Evolutionary conservation across 2,797 vertebrate genomes (phyloP).

Genomic region (Cygnus olor): DNA sequence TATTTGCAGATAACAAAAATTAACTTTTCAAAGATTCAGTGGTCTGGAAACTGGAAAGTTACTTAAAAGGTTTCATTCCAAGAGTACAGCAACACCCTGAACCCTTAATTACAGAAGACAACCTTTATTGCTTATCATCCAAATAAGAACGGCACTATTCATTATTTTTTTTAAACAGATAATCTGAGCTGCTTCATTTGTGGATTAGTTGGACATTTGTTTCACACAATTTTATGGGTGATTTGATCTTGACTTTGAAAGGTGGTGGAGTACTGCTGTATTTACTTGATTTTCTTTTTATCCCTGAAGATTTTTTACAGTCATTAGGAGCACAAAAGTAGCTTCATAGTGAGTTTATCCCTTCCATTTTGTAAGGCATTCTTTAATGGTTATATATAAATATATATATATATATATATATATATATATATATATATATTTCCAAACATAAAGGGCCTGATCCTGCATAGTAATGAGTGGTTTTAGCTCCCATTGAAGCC

Average conservation of each 20-base stretch:
- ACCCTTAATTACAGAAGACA: constrained; percentile 60
- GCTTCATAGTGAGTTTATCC: neutral
- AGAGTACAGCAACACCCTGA: constrained; percentile 12
- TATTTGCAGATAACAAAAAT: constrained; percentile 80
- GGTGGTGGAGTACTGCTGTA: neutral
- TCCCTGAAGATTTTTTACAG: neutral
- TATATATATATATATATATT: neutral
- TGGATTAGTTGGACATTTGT: constrained; percentile 29
- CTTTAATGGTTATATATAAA: neutral
- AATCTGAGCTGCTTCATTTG: constrained; percentile 34
- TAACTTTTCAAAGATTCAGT: constrained; percentile 82
- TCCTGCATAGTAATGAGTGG: constrained; percentile 5
- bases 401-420: neutral
- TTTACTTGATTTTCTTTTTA: constrained; percentile 52
- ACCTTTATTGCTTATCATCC: constrained; percentile 32
- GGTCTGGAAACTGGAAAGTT: constrained; percentile 74
- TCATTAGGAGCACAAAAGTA: constrained; percentile 39
- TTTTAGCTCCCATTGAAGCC: constrained; percentile 9
- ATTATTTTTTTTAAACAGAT: constrained; percentile 20
- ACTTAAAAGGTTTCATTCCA: constrained; percentile 67
- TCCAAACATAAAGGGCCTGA: constrained; percentile 21
- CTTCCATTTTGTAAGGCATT: constrained; percentile 45
- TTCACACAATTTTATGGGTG: constrained; percentile 11
- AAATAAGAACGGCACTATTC: neutral
- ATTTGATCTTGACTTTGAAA: constrained; percentile 49